A percentile compares a stretch with the other conserved stretches of the same genome.
Conservation (phyloP, 2,888 invertebrate genomes). For the Petrolisthes cinctipes region DNA sequence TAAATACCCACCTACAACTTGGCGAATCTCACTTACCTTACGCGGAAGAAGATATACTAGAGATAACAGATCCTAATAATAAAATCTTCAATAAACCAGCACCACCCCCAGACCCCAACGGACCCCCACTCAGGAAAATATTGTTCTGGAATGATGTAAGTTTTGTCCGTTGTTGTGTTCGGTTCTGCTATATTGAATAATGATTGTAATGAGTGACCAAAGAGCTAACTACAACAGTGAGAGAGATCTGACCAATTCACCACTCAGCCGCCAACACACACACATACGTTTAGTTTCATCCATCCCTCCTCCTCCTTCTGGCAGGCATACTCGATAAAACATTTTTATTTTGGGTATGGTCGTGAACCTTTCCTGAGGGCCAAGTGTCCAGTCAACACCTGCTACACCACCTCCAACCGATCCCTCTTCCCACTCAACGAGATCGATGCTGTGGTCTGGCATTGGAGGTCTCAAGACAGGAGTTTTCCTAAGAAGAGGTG, state of each 20-base stretch:
- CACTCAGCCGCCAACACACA: not conserved
- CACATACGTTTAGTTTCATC: not conserved
- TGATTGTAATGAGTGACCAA: too few relatives aligned
- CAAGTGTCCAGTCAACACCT: slow-evolving; percentile 61
- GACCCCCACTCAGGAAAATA: too few relatives aligned
- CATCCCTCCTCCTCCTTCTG: not conserved
- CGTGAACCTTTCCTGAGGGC: slow-evolving; percentile 56
- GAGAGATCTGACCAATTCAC: not conserved
- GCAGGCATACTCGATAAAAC: slow-evolving; percentile 60
- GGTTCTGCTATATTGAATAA: too few relatives aligned
- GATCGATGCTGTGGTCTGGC: slow-evolving; percentile 65
- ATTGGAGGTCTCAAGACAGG: slow-evolving; percentile 55
- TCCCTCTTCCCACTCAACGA: slow-evolving; percentile 36
- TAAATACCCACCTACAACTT: too few relatives aligned
- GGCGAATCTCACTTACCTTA: too few relatives aligned
- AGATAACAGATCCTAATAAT: too few relatives aligned
- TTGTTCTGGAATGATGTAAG: too few relatives aligned
- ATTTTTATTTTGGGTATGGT: slow-evolving; percentile 64
- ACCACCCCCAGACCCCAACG: too few relatives aligned
- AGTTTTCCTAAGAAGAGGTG: slow-evolving; percentile 29
- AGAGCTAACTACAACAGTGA: not conserved
- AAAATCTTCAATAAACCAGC: too few relatives aligned
- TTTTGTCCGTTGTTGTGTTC: too few relatives aligned
- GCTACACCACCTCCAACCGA: slow-evolving; percentile 65
- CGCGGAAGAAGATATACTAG: too few relatives aligned